A percentile compares a stretch with the other conserved stretches of the same genome.
phyloP scores from a whole-genome alignment of 2,113 vertebrate species.

The Corythornis vintsioides region DNA sequence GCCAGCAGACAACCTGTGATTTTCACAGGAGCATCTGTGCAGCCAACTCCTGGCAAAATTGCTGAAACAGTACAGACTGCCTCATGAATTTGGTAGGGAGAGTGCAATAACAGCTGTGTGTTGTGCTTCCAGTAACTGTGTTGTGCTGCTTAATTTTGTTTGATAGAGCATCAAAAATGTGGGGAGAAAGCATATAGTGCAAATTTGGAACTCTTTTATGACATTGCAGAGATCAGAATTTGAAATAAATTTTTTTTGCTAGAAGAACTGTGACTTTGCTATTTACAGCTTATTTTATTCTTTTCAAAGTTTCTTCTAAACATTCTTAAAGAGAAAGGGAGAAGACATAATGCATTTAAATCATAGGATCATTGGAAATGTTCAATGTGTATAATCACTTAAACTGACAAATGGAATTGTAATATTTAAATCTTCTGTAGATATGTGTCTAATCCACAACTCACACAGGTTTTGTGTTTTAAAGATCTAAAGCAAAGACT shows the following conservation, averaged over 20 bases:
- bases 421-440: constrained; percentile 11
- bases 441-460: not conserved
- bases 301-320: not conserved
- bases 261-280: not conserved
- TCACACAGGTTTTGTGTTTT: constrained; percentile 3
- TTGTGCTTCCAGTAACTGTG: not conserved
- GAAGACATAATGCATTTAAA: not conserved
- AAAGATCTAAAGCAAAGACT: not conserved
- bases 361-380: not conserved
- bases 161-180: not conserved
- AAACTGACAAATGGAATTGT: constrained; percentile 10
- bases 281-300: not conserved
- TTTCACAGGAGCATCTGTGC: not conserved
- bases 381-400: constrained; percentile 6
- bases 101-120: not conserved
- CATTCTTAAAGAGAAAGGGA: not conserved
- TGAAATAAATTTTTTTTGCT: not conserved
- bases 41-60: not conserved
- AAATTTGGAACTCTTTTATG: not conserved
- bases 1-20: not conserved
- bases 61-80: not conserved
- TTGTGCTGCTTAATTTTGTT: not conserved
- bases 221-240: not conserved
- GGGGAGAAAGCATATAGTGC: not conserved
- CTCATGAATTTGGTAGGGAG: not conserved